Conservation (phyloP, 2,113 vertebrate genomes). For the Galemys pyrenaicus region DNA sequence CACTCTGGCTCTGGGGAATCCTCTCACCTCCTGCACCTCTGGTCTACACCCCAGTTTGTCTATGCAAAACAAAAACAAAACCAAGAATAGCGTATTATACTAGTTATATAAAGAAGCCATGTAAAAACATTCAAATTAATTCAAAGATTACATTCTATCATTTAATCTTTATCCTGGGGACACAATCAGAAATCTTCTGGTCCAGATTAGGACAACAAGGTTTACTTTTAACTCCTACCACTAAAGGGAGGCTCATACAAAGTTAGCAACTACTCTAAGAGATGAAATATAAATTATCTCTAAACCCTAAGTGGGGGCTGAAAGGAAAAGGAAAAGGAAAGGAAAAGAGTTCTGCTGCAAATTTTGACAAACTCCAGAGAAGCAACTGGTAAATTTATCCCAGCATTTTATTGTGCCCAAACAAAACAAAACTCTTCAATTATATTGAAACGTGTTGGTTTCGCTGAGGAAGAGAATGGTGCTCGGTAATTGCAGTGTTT, state of each 20-base stretch:
- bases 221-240: background rate
- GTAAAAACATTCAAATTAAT: slow-evolving; percentile 16
- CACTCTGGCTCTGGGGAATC: no score
- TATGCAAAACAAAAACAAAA: no score
- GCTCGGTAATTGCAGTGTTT: background rate
- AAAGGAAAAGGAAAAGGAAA: background rate
- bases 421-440: background rate
- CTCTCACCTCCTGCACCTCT: no score
- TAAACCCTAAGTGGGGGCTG: background rate
- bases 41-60: no score
- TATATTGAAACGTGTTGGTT: background rate
- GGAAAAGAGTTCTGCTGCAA: background rate
- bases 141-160: no score
- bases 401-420: background rate
- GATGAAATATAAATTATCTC: background rate
- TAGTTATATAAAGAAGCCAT: background rate
- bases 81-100: background rate
- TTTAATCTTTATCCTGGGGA: background rate
- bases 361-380: background rate
- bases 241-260: background rate
- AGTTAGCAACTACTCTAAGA: slow-evolving; percentile 13
- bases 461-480: background rate
- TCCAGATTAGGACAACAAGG: background rate
- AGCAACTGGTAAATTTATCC: background rate
- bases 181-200: background rate